Evolutionary conservation across 2,888 invertebrate species (phyloP), one percentile per base, ranked within the genome.

Genomic region (Cosmia pyralina): DNA sequence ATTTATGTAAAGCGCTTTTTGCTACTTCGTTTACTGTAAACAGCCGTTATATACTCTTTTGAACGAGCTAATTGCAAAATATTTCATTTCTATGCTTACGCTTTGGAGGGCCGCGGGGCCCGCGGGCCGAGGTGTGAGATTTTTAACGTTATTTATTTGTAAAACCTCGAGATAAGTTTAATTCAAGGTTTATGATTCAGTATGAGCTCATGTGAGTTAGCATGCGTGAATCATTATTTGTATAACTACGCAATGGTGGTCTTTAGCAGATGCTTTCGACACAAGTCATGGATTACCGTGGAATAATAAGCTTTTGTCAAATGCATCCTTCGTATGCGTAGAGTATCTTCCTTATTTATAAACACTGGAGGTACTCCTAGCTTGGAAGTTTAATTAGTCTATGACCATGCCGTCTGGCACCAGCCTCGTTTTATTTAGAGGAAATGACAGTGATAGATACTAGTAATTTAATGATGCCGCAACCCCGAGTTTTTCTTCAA

Each of bases 1-100:
- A 91, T 91, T 91, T 91, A 89, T 88, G 88, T 89, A 88, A 88
- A 91, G 87, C 84, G 85, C 87, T 88, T 86, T 84, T 84, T 85
- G 87, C 83, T 87, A 81, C 86, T 80, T 81, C 79, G 76, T 85
- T 85, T 62, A 75, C 75, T 59, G 70, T 74, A 77, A 79, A 82
- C 73, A 76, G 62, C 67, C 68, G 69, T 60, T 84, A 77, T 38
- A 65, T 69, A 82, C 70, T 44, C 74, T 64, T 76, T 69, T 69
- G 60, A 69, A 73, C 69, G 72, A 79, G 74, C 82, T 84, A 82
- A 81, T 83, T 82, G 77, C 83, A 28, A 81, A 80, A 83, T 76
- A 77, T 79, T 81, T 81, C 50, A 80, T 76, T 81, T 34, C 52
- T 69, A 74, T 53, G 68, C 68, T 76, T 84, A 75, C 22, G 59